phyloP scores from a whole-genome alignment of 2,797 vertebrate species.

The Allobates femoralis region DNA sequence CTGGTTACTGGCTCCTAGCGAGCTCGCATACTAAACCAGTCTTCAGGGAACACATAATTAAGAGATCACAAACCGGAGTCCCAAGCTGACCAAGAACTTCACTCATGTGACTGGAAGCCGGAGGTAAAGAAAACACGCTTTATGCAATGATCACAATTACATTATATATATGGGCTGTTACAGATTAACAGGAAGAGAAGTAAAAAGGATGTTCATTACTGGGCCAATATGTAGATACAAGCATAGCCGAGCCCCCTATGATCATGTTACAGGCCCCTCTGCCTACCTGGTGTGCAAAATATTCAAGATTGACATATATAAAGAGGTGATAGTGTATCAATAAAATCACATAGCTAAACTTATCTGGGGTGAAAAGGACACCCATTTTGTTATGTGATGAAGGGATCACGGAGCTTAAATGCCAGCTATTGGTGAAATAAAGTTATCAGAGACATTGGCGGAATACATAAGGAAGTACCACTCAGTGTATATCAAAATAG shows the following conservation, averaged over 20 bases:
- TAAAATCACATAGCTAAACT: not conserved
- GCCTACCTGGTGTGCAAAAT: not conserved
- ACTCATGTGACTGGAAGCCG: not conserved
- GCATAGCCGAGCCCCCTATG: not conserved
- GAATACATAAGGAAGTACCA: no score
- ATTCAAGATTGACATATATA: not conserved
- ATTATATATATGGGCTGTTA: not conserved
- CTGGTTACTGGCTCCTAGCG: constrained; percentile 32
- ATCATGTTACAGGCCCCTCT: not conserved
- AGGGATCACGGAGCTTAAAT: no score
- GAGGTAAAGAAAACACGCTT: constrained; percentile 3
- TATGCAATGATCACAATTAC: constrained; percentile 19
- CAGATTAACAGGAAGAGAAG: not conserved
- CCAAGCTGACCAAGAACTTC: constrained; percentile 22
- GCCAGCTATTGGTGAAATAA: not conserved
- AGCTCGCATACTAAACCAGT: constrained; percentile 19
- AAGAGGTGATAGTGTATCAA: not conserved
- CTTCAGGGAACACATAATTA: constrained; percentile 27
- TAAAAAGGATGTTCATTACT: not conserved
- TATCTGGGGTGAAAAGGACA: no score
- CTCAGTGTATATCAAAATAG: no score
- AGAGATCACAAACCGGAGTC: constrained; percentile 21
- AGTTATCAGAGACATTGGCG: no score
- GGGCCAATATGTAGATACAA: not conserved
- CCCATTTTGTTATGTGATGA: no score